Evolutionary conservation across 1,140 invertebrate species (phyloP).

Genomic region (Drosophila cardini): DNA sequence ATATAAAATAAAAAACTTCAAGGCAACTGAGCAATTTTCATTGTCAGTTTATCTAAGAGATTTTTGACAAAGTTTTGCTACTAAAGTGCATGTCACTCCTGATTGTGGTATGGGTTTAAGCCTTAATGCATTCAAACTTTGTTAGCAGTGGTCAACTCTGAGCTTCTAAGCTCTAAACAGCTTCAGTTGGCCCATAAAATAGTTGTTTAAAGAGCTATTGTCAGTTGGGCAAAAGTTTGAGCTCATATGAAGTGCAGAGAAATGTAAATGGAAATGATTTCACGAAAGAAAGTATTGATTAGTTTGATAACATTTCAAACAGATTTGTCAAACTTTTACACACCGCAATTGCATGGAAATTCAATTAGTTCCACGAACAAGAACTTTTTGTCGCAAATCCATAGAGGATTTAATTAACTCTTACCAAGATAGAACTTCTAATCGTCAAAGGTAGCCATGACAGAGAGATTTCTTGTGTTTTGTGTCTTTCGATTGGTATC

Average conservation of each 20-base stretch:
- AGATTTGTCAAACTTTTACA: too few species aligned
- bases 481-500: not conserved
- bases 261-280: not conserved
- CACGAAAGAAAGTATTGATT: conserved; percentile 1
- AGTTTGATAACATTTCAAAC: not conserved
- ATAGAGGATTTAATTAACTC: not conserved
- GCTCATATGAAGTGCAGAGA: not conserved
- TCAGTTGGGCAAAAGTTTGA: not conserved
- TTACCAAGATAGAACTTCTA: not conserved
- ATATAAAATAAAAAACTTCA: too few species aligned
- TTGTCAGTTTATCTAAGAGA: conserved; percentile 35
- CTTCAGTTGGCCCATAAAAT: conserved; percentile 3
- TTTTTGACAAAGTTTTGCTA: conserved; percentile 56
- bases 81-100: conserved; percentile 68
- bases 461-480: too few species aligned
- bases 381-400: not conserved
- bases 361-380: not conserved
- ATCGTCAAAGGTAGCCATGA: too few species aligned
- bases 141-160: not conserved
- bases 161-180: not conserved
- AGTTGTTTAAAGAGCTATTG: conserved; percentile 3
- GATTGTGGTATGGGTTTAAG: conserved; percentile 50
- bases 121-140: conserved; percentile 12
- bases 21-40: conserved; percentile 19
- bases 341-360: conserved; percentile 8